Evolutionary conservation across 2,888 invertebrate genomes (phyloP), one percentile per base, ranked within the genome.

Genomic region (Pachycephus smyrnensis): DNA sequence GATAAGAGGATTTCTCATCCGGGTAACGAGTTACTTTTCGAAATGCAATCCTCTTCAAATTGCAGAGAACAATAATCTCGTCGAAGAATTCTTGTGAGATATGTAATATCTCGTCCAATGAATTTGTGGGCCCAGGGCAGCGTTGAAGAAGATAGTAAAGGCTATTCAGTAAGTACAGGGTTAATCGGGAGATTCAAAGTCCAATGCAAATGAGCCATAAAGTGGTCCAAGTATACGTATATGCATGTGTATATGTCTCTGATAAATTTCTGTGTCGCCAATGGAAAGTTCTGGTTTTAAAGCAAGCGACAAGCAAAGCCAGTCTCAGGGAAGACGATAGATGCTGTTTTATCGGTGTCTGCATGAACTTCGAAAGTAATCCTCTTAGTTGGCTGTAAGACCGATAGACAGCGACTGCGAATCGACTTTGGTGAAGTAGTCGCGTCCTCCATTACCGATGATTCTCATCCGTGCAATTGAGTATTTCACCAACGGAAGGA

Each of bases 301-400:
- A 32, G 31, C 32, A 31, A 71, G 31, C 71, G 15, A 33, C 12
- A 12, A 32, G 31, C 6, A 71, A 33, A 33, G 33, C 32, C 11
- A 32, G 71, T 55, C 55, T 6, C 2, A 55, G 55, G 23, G 9
- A 23, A 55, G 31, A n/a, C 32, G 75, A n/a, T 33, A 33, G 35
- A 85, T 83, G 80, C 89, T 88, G 87, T 87, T 89, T 89, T 89
- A 90, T 89, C 89, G 89, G 88, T 89, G 85, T 79, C 79, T 75
- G 76, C 73, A 80, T 76, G 74, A 82, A 86, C 85, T 87, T 89
- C 81, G 86, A 88, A 88, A 88, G 88, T 89, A 86, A 89, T 88
- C 87, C 86, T 84, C 85, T 84, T 88, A 87, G 89, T 89, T 87
- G 85, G 80, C 79, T 80, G 82, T 80, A 82, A 83, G 79, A 84